Base-by-base conservation (phyloP, 2,888 invertebrate genomes). In the Lacanobia wlatinum region DNA sequence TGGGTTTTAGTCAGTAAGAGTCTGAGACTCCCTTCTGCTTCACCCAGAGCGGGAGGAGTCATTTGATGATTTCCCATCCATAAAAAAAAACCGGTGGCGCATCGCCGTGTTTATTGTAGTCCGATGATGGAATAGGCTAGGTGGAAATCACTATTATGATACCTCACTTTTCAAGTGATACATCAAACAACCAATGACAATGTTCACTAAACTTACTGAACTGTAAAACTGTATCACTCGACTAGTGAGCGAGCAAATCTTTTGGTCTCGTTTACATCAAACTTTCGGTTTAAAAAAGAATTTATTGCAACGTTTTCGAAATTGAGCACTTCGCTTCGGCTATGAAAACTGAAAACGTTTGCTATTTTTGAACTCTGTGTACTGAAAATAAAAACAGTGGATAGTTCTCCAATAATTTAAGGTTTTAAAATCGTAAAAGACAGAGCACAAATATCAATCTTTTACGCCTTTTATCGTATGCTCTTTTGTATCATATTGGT, bases 371-470 rank as follows among this genome's bases (percentile, higher is more conserved):
- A 43, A n/a, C 40, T 28, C 23, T 34, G 58, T 46, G n/a, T 66
- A 53, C 28, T 52, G 12, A 75, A 75, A 75, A 62, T 70, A 63
- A 63, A 75, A 63, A 62, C 58, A 40, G 28, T 16, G 10, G 9
- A 28, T 28, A 53, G 14, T 60, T 38, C 10, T 28, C 8, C 16
- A 50, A 52, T 38, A 5, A 34, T 48, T 21, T 34, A 48, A 12
- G 12, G 34, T 50, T 72, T 23, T 50, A 16, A 34, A 34, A 18
- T 48, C 48, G 48, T 18, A 18, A 48, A 43, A 43, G 43, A 43
- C 43, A 3, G 43, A 43, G 5, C 12, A 43, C 14, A 14, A 43
- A 43, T 5, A 48, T 56, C 23, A 40, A 40, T 40, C 4, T 70
- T 50, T 43, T 43, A 70, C 2, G 2, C 18, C 12, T 34, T 66